These are phyloP conservation scores for Bos taurus DNA, from an alignment of 2,113 vertebrate species.

Conservation along the genomic window ARS-UCD2.0 NC_037357.1:19914001-19914500, in stretches of 20 bases:
- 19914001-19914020: slow-evolving; percentile 17
- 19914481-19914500: neutral
- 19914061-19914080: slow-evolving; percentile 30
- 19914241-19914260: neutral
- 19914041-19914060: slow-evolving; percentile 6
- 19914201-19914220: neutral
- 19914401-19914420: neutral
- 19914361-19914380: neutral
- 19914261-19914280: neutral
- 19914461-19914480: neutral
- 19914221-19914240: neutral
- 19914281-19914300: neutral
- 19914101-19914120: neutral
- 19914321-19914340: neutral
- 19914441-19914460: neutral
- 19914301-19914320: neutral
- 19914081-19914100: neutral
- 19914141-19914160: neutral
- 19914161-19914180: neutral
- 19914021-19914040: slow-evolving; percentile 11
- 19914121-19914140: slow-evolving; percentile 7
- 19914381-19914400: neutral
- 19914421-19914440: neutral
- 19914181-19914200: slow-evolving; percentile 24
- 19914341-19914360: neutral